Percentiles rank a stretch among this genome's conserved stretches.
phyloP scores from a whole-genome alignment of 2,797 vertebrate species.

The Scomberomorus guttatus region DNA sequence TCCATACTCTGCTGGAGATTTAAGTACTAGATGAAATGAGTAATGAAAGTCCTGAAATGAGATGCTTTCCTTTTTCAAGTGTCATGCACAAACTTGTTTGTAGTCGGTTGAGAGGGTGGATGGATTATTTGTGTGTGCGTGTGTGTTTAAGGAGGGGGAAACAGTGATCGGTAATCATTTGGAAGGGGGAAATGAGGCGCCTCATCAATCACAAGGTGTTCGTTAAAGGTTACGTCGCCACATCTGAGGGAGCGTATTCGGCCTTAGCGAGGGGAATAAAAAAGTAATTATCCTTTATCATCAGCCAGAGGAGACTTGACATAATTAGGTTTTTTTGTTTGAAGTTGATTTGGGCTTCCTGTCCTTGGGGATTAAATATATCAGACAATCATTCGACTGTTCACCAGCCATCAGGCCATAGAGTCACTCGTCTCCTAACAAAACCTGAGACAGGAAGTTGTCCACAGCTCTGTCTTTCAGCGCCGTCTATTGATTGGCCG shows the following conservation, averaged over 20 bases:
- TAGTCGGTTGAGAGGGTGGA: conserved; percentile 43
- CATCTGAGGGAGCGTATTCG: conserved; percentile 78
- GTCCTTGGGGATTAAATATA: conserved; percentile 80
- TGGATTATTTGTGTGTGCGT: conserved; percentile 55
- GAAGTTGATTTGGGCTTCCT: conserved; percentile 77
- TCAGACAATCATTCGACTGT: conserved; percentile 66
- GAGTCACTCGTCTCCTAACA: conserved; percentile 49
- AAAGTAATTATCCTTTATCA: conserved; percentile 90
- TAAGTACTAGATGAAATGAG: conserved; percentile 74
- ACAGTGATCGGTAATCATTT: conserved; percentile 85
- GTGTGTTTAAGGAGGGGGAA: conserved; percentile 43
- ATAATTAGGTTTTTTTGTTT: conserved; percentile 81
- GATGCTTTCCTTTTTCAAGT: conserved; percentile 56
- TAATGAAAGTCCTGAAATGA: conserved; percentile 73
- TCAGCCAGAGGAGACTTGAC: conserved; percentile 84
- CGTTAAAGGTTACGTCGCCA: conserved; percentile 86
- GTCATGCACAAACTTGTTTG: conserved; percentile 61
- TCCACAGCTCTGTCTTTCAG: conserved; percentile 17
- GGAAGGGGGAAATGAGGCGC: conserved; percentile 74
- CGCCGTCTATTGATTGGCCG: conserved; percentile 56
- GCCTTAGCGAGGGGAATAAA: conserved; percentile 80
- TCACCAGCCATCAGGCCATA: conserved; percentile 36
- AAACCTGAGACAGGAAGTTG: conserved; percentile 34
- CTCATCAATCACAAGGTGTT: conserved; percentile 86
- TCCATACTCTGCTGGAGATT: conserved; percentile 51